A percentile compares a stretch with the other conserved stretches of the same genome.
These are phyloP conservation scores for Aphodius sticticus DNA, from an alignment of 2,888 invertebrate genomes.

Conservation along the genomic window DNA sequence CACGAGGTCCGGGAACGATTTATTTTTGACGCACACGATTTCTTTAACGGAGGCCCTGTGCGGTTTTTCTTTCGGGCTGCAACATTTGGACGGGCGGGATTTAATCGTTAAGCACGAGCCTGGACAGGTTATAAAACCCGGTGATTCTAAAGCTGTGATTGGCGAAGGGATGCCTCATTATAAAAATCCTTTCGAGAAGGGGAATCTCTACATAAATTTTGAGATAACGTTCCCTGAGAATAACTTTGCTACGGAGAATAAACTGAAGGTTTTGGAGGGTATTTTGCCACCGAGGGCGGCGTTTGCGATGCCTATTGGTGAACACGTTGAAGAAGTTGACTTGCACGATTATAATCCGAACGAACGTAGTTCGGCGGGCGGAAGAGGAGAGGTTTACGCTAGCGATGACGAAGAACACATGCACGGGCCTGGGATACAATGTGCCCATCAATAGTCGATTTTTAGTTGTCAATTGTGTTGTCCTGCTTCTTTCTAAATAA, in stretches of 20 bases:
- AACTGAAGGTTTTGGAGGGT: conserved; percentile 74
- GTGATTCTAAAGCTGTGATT: conserved; percentile 77
- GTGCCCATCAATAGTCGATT: conserved; percentile 77
- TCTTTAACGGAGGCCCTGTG: conserved; percentile 89
- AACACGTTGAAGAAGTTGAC: conserved; percentile 87
- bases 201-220: conserved; percentile 88
- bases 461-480: conserved; percentile 46
- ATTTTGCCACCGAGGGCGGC: conserved; percentile 77
- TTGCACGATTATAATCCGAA: conserved; percentile 77
- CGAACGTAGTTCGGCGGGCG: conserved; percentile 61
- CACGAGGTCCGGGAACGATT: conserved; percentile 78
- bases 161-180: conserved; percentile 92
- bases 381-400: conserved; percentile 75
- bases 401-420: conserved; percentile 70
- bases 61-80: conserved; percentile 85
- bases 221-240: conserved; percentile 85
- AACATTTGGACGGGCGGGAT: conserved; percentile 88
- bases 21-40: conserved; percentile 77
- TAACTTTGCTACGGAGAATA: conserved; percentile 76
- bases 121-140: conserved; percentile 86
- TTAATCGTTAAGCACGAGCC: conserved; percentile 79
- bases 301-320: conserved; percentile 77
- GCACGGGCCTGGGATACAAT: conserved; percentile 74
- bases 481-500: conserved; percentile 60
- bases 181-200: conserved; percentile 85